These are phyloP conservation scores for Pseudobourletiella spinata DNA, from an alignment of 1,140 invertebrate genomes.

Conservation along the genomic window DNA sequence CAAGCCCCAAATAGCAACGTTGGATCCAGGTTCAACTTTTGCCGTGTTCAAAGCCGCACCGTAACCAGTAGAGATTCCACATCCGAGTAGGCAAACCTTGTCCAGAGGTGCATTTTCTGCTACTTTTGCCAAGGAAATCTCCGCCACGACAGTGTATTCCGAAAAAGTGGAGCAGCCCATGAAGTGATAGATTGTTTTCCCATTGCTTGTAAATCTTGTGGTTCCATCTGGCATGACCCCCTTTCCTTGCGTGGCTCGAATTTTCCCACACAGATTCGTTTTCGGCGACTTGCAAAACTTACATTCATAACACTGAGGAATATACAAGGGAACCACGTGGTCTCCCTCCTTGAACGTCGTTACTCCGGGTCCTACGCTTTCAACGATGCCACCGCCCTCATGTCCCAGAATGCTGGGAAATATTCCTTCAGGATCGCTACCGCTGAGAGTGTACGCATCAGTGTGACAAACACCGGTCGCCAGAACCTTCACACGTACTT, in stretches of 20 bases:
- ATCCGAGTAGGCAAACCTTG: slow-evolving; percentile 89
- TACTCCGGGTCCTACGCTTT: slow-evolving; percentile 90
- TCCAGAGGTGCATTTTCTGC: slow-evolving; percentile 67
- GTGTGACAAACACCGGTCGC: slow-evolving; percentile 95
- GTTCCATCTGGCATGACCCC: slow-evolving; percentile 96
- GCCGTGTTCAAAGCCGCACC: slow-evolving; percentile 93
- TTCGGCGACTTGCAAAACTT: slow-evolving; percentile 93
- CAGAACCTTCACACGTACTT: slow-evolving; percentile 65
- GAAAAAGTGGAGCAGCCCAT: slow-evolving; percentile 98
- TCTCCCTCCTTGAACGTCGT: slow-evolving; percentile 78
- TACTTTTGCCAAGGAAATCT: slow-evolving; percentile 83
- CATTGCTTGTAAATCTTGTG: slow-evolving; percentile 81
- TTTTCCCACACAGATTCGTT: slow-evolving; percentile 94
- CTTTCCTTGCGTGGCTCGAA: slow-evolving; percentile 66
- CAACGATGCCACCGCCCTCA: slow-evolving; percentile 90
- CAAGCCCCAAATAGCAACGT: slow-evolving; percentile 85
- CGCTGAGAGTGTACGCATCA: slow-evolving; percentile 73
- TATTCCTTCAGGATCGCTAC: neutral
- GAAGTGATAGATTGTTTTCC: slow-evolving; percentile 82
- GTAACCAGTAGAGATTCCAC: slow-evolving; percentile 87
- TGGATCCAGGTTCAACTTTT: slow-evolving; percentile 73
- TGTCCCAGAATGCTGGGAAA: slow-evolving; percentile 91
- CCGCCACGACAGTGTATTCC: slow-evolving; percentile 95
- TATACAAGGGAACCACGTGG: slow-evolving; percentile 87
- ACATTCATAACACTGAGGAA: slow-evolving; percentile 92